A percentile compares a stretch with the other conserved stretches of the same genome.
Evolutionary conservation across 30 jellyfish, hydroid and myxozoan species (phyloP).

Genomic region (Catostylus mosaicus): DNA sequence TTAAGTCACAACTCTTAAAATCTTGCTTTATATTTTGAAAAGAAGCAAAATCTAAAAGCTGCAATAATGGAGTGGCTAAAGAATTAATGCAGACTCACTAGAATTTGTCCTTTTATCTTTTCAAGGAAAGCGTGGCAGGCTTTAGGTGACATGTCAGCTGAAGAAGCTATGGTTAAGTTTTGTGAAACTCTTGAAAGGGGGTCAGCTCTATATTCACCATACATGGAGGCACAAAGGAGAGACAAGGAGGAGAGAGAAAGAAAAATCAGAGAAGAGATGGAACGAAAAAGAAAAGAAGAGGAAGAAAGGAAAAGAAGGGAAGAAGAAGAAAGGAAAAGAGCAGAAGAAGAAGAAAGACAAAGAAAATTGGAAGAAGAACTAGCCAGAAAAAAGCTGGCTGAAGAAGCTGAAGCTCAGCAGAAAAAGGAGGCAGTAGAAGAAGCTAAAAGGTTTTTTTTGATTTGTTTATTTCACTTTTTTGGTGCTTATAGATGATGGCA

Average conservation of each 20-base stretch:
- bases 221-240: slow-evolving; percentile 79
- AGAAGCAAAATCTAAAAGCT: no score
- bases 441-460: slow-evolving; percentile 21
- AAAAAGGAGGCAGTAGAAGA: slow-evolving; percentile 58
- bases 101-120: neutral
- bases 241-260: slow-evolving; percentile 87
- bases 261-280: slow-evolving; percentile 72
- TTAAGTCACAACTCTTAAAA: no score
- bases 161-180: slow-evolving; percentile 74
- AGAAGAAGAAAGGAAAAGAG: slow-evolving; percentile 79
- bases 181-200: slow-evolving; percentile 77
- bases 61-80: no score
- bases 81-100: no score
- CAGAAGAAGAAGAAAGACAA: slow-evolving; percentile 88
- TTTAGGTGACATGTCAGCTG: slow-evolving; percentile 71
- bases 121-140: slow-evolving; percentile 97
- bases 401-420: slow-evolving; percentile 77
- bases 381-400: slow-evolving; percentile 76
- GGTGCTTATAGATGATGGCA: no score
- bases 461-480: no score
- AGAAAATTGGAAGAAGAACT: slow-evolving; percentile 75
- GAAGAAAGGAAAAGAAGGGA: slow-evolving; percentile 82
- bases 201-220: slow-evolving; percentile 59
- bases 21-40: no score
- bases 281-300: slow-evolving; percentile 70